A percentile compares a stretch with the other conserved stretches of the same genome.
These are phyloP conservation scores for Ceratotherium simum DNA, from an alignment of 2,113 vertebrate genomes.

Conservation along the genomic window DNA sequence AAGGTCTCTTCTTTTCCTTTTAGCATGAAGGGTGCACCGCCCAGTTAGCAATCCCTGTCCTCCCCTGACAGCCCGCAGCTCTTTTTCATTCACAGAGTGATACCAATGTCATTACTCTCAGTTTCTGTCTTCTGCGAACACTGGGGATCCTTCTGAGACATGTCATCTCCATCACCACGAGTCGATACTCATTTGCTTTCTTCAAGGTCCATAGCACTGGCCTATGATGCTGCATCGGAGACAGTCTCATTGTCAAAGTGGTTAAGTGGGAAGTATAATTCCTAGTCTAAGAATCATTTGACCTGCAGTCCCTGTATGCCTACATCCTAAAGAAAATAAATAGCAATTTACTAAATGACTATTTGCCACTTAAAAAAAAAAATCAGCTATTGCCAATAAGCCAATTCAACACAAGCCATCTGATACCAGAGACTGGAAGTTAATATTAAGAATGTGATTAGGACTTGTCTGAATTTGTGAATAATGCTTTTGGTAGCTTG, in stretches of 20 bases:
- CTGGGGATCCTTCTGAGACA: slow-evolving; percentile 50
- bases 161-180: slow-evolving; percentile 68
- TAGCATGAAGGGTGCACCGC: neutral
- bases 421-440: slow-evolving; percentile 59
- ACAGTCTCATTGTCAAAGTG: slow-evolving; percentile 50
- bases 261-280: slow-evolving; percentile 14
- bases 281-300: neutral
- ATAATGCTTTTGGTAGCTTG: slow-evolving; percentile 17
- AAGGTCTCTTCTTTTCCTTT: neutral
- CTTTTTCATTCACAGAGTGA: slow-evolving; percentile 72
- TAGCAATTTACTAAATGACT: slow-evolving; percentile 73
- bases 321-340: slow-evolving; percentile 71
- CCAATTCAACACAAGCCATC: slow-evolving; percentile 46
- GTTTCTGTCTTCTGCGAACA: slow-evolving; percentile 76
- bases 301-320: neutral
- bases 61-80: neutral
- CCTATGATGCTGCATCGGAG: slow-evolving; percentile 10
- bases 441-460: slow-evolving; percentile 56
- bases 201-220: slow-evolving; percentile 71
- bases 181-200: slow-evolving; percentile 80
- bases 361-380: slow-evolving; percentile 76
- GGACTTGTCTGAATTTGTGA: neutral
- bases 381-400: slow-evolving; percentile 72
- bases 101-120: slow-evolving; percentile 76
- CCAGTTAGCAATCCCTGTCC: slow-evolving; percentile 36